These are phyloP conservation scores for Choloepus hoffmanni DNA, from an alignment of 2,113 vertebrate genomes.

Conservation along the genomic window DNA sequence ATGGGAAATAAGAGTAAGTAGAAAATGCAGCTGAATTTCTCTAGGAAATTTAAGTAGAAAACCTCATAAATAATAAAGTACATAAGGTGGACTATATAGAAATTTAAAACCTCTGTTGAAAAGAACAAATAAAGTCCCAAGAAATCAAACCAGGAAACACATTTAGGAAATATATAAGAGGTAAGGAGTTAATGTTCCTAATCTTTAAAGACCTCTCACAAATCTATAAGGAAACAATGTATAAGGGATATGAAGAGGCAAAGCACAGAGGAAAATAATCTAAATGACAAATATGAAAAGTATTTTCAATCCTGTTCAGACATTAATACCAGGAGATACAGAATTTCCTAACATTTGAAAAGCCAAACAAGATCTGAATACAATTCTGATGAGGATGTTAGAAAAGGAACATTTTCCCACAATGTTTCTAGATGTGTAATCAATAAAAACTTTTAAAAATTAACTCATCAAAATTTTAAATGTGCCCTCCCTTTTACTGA, in stretches of 20 bases:
- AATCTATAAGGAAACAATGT: neutral
- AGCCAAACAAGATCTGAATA: neutral
- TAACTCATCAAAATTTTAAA: neutral
- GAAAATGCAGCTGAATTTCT: neutral
- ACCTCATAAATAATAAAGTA: neutral
- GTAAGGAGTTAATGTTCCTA: neutral
- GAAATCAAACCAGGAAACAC: neutral
- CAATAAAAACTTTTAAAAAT: neutral
- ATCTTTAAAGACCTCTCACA: neutral
- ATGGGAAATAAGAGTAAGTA: neutral
- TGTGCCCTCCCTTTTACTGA: neutral
- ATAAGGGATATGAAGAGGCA: neutral
- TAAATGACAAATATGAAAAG: neutral
- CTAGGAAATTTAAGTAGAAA: neutral
- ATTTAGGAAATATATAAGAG: neutral
- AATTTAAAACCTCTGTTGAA: neutral
- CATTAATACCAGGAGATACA: neutral
- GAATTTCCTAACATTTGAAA: neutral
- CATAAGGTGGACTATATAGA: neutral
- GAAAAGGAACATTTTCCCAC: neutral
- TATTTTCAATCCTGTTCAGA: neutral
- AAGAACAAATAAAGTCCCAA: neutral
- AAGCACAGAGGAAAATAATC: neutral
- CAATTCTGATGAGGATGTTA: neutral
- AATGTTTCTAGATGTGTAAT: neutral